A percentile compares a stretch with the other conserved stretches of the same genome.
phyloP scores from a whole-genome alignment of 2,888 invertebrate genomes.

The Camptogramma bilineatum region DNA sequence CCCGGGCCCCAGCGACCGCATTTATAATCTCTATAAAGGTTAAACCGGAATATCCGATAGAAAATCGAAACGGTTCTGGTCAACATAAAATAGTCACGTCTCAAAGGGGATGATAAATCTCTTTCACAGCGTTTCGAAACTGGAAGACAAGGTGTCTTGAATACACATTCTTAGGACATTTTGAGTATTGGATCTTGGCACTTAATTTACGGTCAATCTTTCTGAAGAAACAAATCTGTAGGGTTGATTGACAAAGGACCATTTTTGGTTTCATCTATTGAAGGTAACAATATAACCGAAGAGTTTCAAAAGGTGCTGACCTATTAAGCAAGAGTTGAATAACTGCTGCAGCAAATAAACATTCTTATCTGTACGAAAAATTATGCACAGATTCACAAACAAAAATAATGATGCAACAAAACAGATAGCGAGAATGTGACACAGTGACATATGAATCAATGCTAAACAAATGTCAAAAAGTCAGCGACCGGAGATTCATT shows the following conservation, averaged over 20 bases:
- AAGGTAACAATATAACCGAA: neutral
- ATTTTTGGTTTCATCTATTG: neutral
- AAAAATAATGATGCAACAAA: conserved; percentile 31
- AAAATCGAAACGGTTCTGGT: conserved; percentile 71
- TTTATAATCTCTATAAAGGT: conserved; percentile 83
- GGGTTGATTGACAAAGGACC: conserved; percentile 2
- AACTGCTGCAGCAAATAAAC: conserved; percentile 7
- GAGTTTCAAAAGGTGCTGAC: neutral
- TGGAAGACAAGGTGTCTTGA: conserved; percentile 10
- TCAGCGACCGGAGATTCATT: conserved; percentile 64
- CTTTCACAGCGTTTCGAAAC: conserved; percentile 9
- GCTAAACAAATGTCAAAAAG: conserved; percentile 56
- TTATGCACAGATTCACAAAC: conserved; percentile 14
- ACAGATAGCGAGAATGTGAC: conserved; percentile 39
- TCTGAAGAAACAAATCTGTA: neutral
- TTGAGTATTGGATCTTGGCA: conserved; percentile 2
- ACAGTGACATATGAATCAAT: conserved; percentile 46
- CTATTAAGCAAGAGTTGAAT: neutral
- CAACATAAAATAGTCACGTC: conserved; percentile 58
- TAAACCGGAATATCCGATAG: conserved; percentile 78
- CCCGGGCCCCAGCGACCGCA: conserved; percentile 77
- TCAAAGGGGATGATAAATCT: conserved; percentile 47
- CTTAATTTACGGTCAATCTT: conserved; percentile 10
- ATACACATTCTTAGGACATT: conserved; percentile 1
- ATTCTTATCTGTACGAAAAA: conserved; percentile 1